Percentiles rank a stretch among this genome's conserved stretches.
These are phyloP conservation scores for Hypothenemus hampei DNA, from an alignment of 1,140 invertebrate species.

Conservation along the genomic window DNA sequence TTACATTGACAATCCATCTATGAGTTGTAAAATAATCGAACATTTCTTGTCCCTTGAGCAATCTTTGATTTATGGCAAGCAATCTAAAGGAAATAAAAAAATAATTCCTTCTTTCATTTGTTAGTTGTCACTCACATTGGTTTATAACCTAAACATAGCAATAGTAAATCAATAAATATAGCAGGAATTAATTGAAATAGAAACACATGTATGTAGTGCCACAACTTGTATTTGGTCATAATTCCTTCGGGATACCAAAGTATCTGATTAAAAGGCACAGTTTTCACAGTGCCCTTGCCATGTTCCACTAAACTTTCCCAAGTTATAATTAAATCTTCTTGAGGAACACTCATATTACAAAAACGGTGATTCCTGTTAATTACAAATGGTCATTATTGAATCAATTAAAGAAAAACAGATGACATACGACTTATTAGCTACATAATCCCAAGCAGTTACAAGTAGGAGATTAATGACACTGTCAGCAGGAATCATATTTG, in stretches of 20 bases:
- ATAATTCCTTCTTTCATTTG: not conserved
- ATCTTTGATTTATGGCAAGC: constrained; percentile 66
- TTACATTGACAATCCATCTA: constrained; percentile 48
- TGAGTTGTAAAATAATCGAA: constrained; percentile 49
- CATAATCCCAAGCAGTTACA: constrained; percentile 48
- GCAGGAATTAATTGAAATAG: constrained; percentile 84
- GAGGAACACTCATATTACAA: constrained; percentile 20
- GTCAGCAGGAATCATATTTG: constrained; percentile 84
- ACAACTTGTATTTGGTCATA: constrained; percentile 71
- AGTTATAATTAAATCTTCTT: constrained; percentile 69
- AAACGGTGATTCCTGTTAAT: constrained; percentile 12
- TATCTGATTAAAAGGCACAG: constrained; percentile 68
- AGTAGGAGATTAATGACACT: constrained; percentile 71
- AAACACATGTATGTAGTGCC: constrained; percentile 73
- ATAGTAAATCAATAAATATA: constrained; percentile 68
- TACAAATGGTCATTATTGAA: not conserved
- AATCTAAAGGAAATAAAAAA: constrained; percentile 50
- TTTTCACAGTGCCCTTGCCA: constrained; percentile 66
- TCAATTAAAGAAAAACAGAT: too few relatives aligned
- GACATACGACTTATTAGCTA: constrained; percentile 5
- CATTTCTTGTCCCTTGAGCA: constrained; percentile 51
- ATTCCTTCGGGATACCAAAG: constrained; percentile 83
- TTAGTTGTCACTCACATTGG: constrained; percentile 61
- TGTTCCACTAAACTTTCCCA: constrained; percentile 76
- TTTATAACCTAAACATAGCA: constrained; percentile 73